These are phyloP conservation scores for cattle (Bos taurus) DNA, from an alignment of 2,113 vertebrate genomes.

Conservation along the genomic window ARS-UCD2.0 NC_037335.1:96423001-96423500, in stretches of 20 bases:
- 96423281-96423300: background rate
- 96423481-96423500: background rate
- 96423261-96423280: background rate
- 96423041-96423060: background rate
- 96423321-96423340: background rate
- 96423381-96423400: background rate
- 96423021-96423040: background rate
- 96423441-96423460: background rate
- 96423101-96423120: background rate
- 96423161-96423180: background rate
- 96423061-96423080: background rate
- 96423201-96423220: background rate
- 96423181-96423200: background rate
- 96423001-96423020: background rate
- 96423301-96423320: background rate
- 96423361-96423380: background rate
- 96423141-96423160: background rate
- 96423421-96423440: background rate
- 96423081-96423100: background rate
- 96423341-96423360: background rate
- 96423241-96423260: background rate
- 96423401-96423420: background rate
- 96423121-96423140: background rate
- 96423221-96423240: background rate
- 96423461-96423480: background rate